These are phyloP conservation scores for Lycodopsis pacificus DNA, from an alignment of 2,797 vertebrate species.

Conservation along the genomic window DNA sequence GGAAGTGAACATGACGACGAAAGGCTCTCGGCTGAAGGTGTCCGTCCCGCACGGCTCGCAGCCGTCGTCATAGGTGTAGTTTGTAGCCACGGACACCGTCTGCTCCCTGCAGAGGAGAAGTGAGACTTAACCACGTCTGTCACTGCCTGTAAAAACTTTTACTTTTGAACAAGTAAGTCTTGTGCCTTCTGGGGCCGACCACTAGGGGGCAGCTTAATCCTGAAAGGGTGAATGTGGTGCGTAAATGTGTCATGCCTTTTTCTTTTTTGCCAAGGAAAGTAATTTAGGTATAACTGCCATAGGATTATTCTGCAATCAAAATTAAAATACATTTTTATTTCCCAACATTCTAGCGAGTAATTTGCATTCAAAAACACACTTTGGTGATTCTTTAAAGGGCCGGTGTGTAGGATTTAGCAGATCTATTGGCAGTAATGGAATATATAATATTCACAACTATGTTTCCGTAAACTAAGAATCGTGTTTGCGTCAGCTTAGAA, in stretches of 20 bases:
- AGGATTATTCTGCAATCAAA: not conserved
- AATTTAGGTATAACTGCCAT: too few relatives aligned
- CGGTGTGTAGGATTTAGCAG: too few relatives aligned
- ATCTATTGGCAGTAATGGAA: too few relatives aligned
- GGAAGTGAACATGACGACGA: conserved; percentile 88
- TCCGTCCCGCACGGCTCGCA: conserved; percentile 82
- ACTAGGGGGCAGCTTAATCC: not conserved
- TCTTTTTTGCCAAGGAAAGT: too few relatives aligned
- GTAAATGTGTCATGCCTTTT: too few relatives aligned
- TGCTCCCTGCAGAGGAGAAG: conserved; percentile 77
- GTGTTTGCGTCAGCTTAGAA: not conserved
- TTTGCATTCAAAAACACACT: too few relatives aligned
- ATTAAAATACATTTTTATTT: too few relatives aligned
- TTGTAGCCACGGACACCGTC: conserved; percentile 81
- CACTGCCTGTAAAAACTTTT: not conserved
- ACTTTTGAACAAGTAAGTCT: not conserved
- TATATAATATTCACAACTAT: too few relatives aligned
- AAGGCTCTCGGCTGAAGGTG: conserved; percentile 90
- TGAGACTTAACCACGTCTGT: rapidly evolving
- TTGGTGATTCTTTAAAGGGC: too few relatives aligned
- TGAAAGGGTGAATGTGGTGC: not conserved
- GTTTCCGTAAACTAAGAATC: not conserved
- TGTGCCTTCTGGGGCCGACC: not conserved
- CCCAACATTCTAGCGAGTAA: too few relatives aligned
- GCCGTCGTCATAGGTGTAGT: conserved; percentile 88